Conservation (phyloP, 2,888 invertebrate genomes). For the Ichneumon xanthorius region DNA sequence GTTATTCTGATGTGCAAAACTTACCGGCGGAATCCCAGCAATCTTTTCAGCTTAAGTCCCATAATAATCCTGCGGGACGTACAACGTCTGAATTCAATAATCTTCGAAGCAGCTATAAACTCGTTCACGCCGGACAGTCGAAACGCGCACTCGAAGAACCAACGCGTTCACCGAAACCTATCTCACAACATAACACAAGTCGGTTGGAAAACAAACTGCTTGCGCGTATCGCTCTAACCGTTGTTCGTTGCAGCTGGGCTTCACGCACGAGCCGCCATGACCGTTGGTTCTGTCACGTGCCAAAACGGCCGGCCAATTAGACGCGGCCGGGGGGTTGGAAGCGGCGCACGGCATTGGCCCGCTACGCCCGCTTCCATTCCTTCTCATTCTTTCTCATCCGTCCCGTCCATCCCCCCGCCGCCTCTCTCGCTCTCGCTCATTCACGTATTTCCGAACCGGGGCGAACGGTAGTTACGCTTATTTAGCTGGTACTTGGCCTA, state of each 20-base stretch:
- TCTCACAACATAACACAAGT: constrained; percentile 56
- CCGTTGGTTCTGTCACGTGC: constrained; percentile 76
- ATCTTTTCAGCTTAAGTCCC: constrained; percentile 65
- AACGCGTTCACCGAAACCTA: constrained; percentile 21
- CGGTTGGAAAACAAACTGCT: constrained; percentile 70
- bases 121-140: not conserved
- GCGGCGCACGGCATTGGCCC: constrained; percentile 44
- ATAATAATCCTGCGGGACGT: constrained; percentile 54
- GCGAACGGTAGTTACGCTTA: constrained; percentile 39
- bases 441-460: constrained; percentile 21
- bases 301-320: constrained; percentile 68
- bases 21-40: constrained; percentile 69
- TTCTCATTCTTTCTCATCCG: constrained; percentile 17
- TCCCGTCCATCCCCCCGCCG: not conserved
- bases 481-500: constrained; percentile 3
- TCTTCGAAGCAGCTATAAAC: not conserved
- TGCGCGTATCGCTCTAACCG: constrained; percentile 57
- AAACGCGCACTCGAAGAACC: not conserved
- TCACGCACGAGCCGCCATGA: constrained; percentile 73
- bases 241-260: constrained; percentile 63
- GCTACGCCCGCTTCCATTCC: constrained; percentile 14
- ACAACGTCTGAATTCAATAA: not conserved
- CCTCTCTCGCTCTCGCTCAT: not conserved
- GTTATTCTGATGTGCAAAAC: constrained; percentile 32
- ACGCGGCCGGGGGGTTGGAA: constrained; percentile 45